Evolutionary conservation across 2,888 invertebrate genomes (phyloP).

Genomic region (Conops quadrifasciatus): DNA sequence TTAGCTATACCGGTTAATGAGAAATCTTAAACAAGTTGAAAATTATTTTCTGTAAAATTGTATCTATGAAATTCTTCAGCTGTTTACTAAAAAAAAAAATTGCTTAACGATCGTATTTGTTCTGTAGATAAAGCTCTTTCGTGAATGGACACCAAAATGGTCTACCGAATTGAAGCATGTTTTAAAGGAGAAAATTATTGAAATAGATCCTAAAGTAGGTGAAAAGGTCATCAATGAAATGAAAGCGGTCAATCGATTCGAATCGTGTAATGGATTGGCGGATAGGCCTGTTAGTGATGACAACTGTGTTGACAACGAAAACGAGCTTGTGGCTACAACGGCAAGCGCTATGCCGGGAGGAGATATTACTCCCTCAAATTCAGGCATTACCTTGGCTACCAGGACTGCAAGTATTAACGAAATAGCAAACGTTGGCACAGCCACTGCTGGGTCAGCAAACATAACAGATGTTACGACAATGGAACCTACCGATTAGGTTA

Average conservation of each 20-base stretch:
- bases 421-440: conserved; percentile 51
- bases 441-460: conserved; percentile 38
- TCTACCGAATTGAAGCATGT: conserved; percentile 76
- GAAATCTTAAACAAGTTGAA: conserved; percentile 4
- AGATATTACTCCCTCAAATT: conserved; percentile 27
- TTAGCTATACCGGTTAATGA: too few relatives aligned
- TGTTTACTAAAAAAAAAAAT: too few relatives aligned
- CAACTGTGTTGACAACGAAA: conserved; percentile 16
- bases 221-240: conserved; percentile 72
- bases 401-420: conserved; percentile 39
- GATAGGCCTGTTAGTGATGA: conserved; percentile 37
- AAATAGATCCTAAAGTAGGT: conserved; percentile 77
- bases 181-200: conserved; percentile 74
- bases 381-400: conserved; percentile 18
- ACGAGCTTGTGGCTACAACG: conserved; percentile 22
- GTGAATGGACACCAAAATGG: conserved; percentile 86
- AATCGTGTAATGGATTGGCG: conserved; percentile 40
- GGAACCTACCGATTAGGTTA: conserved; percentile 60
- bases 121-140: conserved; percentile 78
- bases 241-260: too few relatives aligned
- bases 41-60: too few relatives aligned
- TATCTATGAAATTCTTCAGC: too few relatives aligned
- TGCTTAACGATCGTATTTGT: too few relatives aligned
- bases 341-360: conserved; percentile 33
- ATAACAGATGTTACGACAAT: conserved; percentile 35